phyloP scores from a whole-genome alignment of 2,888 invertebrate genomes.

The Kuschelorhynchus macadamiae region DNA sequence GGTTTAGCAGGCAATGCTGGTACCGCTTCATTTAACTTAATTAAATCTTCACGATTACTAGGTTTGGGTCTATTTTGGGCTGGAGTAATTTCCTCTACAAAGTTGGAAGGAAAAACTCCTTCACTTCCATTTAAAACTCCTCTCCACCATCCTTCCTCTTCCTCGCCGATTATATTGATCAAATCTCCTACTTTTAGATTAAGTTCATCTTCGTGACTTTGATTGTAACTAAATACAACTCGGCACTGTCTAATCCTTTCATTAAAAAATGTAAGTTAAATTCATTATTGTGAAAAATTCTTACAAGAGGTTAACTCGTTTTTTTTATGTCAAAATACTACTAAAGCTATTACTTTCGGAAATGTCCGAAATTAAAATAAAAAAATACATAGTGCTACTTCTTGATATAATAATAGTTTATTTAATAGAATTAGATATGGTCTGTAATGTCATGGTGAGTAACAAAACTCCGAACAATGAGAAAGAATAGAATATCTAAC shows the following conservation, averaged over 20 bases:
- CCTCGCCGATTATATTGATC: constrained; percentile 91
- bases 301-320: too few species aligned
- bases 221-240: constrained; percentile 92
- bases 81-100: constrained; percentile 75
- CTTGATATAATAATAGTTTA: too few species aligned
- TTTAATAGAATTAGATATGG: too few species aligned
- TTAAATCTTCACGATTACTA: constrained; percentile 51
- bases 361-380: too few species aligned
- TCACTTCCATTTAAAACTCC: constrained; percentile 84
- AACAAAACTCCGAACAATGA: too few species aligned
- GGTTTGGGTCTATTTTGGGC: constrained; percentile 50
- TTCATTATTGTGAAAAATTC: neutral
- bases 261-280: neutral
- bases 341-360: too few species aligned
- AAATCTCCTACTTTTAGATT: constrained; percentile 89
- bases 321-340: too few species aligned
- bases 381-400: too few species aligned
- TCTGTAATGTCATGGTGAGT: too few species aligned
- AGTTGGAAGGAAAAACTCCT: constrained; percentile 97
- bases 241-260: constrained; percentile 79
- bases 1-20: constrained; percentile 85
- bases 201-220: constrained; percentile 94
- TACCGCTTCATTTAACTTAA: constrained; percentile 62
- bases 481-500: too few species aligned
- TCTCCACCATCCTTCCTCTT: constrained; percentile 96